phyloP scores from a whole-genome alignment of 2,888 invertebrate species.

The Lumbricus terrestris region DNA sequence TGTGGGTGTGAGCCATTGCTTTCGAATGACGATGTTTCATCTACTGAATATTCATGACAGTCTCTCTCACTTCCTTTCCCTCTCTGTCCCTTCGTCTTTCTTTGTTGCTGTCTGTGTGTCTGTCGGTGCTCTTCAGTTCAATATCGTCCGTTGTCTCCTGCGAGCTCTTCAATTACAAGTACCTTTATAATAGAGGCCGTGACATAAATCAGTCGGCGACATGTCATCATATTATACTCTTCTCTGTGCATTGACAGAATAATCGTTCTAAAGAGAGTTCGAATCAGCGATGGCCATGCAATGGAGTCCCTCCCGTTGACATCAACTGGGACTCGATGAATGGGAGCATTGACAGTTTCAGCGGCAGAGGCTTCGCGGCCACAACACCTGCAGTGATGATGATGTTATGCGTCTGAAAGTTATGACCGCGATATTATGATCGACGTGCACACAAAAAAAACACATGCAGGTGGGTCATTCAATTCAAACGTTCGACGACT shows the following conservation, averaged over 20 bases:
- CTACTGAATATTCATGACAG: neutral
- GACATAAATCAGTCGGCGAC: neutral
- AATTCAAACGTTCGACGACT: neutral
- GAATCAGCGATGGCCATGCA: fast-evolving
- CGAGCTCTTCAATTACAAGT: neutral
- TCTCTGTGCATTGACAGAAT: neutral
- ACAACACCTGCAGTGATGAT: too few relatives aligned
- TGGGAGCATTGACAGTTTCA: neutral
- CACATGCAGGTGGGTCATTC: neutral
- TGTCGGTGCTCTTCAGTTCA: neutral
- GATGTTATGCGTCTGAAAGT: neutral
- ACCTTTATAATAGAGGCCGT: neutral
- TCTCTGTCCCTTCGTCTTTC: neutral
- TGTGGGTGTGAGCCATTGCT: neutral
- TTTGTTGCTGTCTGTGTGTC: neutral
- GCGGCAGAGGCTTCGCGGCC: neutral
- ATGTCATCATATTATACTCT: neutral
- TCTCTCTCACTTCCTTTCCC: neutral
- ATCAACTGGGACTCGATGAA: neutral
- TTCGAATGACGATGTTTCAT: neutral
- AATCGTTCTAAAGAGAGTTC: neutral
- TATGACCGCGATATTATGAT: neutral
- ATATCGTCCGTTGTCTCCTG: neutral
- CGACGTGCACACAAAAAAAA: neutral
- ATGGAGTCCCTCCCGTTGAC: neutral